Evolutionary conservation across 2,888 invertebrate species (phyloP), one percentile per base, ranked within the genome.

Genomic region (Brachycybe producta): DNA sequence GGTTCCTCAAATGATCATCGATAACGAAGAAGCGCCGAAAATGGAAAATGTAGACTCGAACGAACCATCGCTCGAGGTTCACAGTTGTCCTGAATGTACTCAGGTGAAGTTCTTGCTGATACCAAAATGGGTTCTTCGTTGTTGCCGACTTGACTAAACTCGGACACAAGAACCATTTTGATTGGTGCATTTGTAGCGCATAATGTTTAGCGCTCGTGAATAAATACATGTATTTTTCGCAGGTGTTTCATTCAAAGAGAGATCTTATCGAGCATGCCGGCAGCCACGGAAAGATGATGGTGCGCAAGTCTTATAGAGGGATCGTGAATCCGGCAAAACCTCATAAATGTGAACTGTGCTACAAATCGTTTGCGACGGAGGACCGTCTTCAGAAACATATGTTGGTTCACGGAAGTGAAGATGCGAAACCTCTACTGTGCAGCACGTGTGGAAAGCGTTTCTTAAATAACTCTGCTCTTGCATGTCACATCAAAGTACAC

Each of bases 401-500:
- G 69, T 63, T 77, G 56, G 76, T 77, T 21, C 82, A 82, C 61
- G 76, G 75, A 46, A 73, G 72, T 5, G 79, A 81, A 55, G 77
- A 80, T 54, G 69, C 73, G n/a, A 82, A 82, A 64, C 79, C 80
- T 13, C 65, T 79, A 54, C 73, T 79, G 61, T 83, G 82, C 62
- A 68, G 73, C 34, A 67, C 74, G 39, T 81, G 82, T 60, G 69
- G 70, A 30, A 79, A 79, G 62, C 65, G 77, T 46, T 82, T 82
- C 64, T 71, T 81, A 60, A 82, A 78, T 57, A 79, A 79, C 61
- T 78, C 81, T 0, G 82, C 82, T 2, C 66, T 83, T 21, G 73
- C 78, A 2, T 79, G 80, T 57, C 83, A 84, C 63, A 64, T 78
- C 52, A 82, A 81, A 66, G 77, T 76, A 3, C 83, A 83, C 69